phyloP scores from a whole-genome alignment of 2,113 vertebrate species.

The Bubo bubo region DNA sequence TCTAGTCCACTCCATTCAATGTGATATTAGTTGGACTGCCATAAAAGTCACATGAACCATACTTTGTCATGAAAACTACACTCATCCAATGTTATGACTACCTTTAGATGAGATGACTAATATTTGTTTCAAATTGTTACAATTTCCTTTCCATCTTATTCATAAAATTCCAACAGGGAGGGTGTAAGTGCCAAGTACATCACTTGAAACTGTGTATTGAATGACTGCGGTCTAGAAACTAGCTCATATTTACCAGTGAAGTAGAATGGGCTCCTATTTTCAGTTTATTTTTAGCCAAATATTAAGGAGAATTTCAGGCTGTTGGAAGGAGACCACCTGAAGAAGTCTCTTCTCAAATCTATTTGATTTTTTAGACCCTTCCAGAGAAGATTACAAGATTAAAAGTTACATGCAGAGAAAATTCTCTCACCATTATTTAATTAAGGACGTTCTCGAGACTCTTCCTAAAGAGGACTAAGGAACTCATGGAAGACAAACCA shows the following conservation, averaged over 20 bases:
- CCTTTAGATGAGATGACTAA: neutral
- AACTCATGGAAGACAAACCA: neutral
- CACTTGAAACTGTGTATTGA: neutral
- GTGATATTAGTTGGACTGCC: neutral
- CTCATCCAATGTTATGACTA: slow-evolving; percentile 1
- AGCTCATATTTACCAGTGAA: neutral
- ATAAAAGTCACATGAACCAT: neutral
- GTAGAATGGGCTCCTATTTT: neutral
- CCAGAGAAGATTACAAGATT: slow-evolving; percentile 16
- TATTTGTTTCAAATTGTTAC: slow-evolving; percentile 34
- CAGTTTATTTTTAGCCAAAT: neutral
- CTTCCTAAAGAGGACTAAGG: slow-evolving; percentile 25
- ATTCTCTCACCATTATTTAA: slow-evolving; percentile 55
- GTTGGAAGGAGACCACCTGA: neutral
- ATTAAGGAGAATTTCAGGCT: neutral
- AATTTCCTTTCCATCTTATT: neutral
- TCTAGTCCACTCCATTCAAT: neutral
- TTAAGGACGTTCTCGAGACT: neutral
- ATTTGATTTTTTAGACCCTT: neutral
- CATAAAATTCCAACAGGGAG: neutral
- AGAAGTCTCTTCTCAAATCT: neutral
- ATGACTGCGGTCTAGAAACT: neutral
- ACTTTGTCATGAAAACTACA: neutral
- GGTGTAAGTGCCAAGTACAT: neutral
- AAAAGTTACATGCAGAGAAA: slow-evolving; percentile 31